phyloP scores from a whole-genome alignment of 2,888 invertebrate genomes.

The Colletes collaris region DNA sequence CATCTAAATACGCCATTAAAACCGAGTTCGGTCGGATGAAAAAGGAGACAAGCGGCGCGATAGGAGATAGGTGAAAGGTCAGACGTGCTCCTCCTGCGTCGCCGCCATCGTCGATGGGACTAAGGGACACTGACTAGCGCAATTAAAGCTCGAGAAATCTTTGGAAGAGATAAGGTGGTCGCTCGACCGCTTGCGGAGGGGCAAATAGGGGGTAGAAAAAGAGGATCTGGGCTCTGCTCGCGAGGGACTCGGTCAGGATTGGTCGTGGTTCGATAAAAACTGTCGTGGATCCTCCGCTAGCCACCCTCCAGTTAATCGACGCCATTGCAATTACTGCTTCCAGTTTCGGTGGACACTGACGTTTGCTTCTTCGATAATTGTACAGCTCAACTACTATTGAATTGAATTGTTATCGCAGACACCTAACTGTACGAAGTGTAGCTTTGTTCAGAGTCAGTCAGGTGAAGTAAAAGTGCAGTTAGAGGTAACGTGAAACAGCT shows the following conservation, averaged over 20 bases:
- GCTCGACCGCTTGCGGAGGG: slow-evolving; percentile 41
- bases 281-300: slow-evolving; percentile 52
- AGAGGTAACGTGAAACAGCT: no score
- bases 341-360: no score
- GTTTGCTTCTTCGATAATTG: no score
- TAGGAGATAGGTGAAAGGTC: slow-evolving; percentile 69
- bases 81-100: slow-evolving; percentile 35
- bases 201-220: slow-evolving; percentile 41
- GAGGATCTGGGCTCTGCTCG: slow-evolving; percentile 34
- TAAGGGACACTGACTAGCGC: slow-evolving; percentile 69
- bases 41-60: slow-evolving; percentile 56
- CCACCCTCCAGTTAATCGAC: no score
- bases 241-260: slow-evolving; percentile 45
- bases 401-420: no score
- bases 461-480: no score
- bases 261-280: slow-evolving; percentile 68
- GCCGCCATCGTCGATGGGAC: slow-evolving; percentile 47
- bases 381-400: no score
- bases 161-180: slow-evolving; percentile 66
- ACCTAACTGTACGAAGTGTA: no score
- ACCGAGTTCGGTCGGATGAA: slow-evolving; percentile 43
- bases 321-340: no score
- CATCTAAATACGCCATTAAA: slow-evolving; percentile 57
- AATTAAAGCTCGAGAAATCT: slow-evolving; percentile 75
- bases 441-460: no score